Evolutionary conservation across 2,888 invertebrate species (phyloP).

Genomic region (Bugulina stolonifera): DNA sequence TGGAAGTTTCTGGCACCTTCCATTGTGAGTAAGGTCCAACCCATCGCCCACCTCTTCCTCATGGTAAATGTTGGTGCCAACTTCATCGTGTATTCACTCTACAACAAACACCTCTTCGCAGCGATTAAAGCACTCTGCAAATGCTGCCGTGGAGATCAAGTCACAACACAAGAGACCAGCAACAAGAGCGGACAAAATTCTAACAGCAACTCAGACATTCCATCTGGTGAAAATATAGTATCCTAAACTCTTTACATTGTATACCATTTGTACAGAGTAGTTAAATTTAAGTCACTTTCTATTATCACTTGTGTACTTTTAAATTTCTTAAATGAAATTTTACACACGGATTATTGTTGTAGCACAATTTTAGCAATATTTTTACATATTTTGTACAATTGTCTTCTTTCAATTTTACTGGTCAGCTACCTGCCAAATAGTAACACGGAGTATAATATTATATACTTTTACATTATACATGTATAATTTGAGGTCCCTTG

Average conservation of each 20-base stretch:
- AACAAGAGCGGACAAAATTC: background rate
- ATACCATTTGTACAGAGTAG: no score
- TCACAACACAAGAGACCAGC: background rate
- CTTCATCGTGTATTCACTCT: background rate
- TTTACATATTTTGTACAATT: no score
- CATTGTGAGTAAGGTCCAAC: background rate
- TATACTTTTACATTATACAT: no score
- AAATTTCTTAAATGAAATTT: no score
- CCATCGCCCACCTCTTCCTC: constrained; percentile 1
- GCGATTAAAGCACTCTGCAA: background rate
- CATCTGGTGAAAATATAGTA: background rate
- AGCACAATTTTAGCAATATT: no score
- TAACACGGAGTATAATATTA: no score
- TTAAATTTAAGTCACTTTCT: no score
- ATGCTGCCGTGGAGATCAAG: background rate
- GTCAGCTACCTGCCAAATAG: no score
- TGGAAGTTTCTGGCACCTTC: background rate
- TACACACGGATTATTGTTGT: no score
- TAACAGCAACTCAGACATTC: background rate
- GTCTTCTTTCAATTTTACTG: no score
- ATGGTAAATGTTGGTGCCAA: constrained; percentile 3
- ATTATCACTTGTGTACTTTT: no score
- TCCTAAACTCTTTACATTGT: background rate
- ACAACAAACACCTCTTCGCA: background rate
- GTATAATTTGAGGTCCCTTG: no score